A percentile compares a stretch with the other conserved stretches of the same genome.
These are phyloP conservation scores for Drosophila santomea DNA, from an alignment of 1,140 invertebrate genomes.

Conservation along the genomic window DNA sequence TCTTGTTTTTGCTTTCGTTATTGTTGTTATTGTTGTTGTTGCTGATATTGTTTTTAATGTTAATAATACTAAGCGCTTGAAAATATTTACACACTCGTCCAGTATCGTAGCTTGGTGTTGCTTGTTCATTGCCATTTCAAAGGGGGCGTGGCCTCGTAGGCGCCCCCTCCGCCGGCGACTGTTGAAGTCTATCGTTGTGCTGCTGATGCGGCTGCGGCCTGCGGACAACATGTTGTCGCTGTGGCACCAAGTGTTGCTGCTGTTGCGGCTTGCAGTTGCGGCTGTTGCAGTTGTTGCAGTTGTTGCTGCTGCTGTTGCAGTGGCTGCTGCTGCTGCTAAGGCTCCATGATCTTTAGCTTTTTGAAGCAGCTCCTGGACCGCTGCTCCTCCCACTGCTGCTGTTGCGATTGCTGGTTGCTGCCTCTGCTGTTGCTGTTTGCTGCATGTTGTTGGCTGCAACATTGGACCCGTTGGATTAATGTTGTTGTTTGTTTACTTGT, in stretches of 20 bases:
- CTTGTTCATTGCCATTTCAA: conserved; percentile 21
- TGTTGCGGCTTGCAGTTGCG: conserved; percentile 33
- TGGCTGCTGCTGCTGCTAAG: conserved; percentile 34
- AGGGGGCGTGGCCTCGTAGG: conserved; percentile 57
- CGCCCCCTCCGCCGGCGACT: conserved; percentile 80
- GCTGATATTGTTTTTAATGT: conserved; percentile 67
- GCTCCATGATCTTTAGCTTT: conserved; percentile 50
- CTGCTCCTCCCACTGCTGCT: conserved; percentile 22
- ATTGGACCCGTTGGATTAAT: conserved; percentile 74
- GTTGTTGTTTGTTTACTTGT: conserved; percentile 36
- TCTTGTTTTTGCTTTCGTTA: conserved; percentile 50
- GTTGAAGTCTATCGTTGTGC: conserved; percentile 84
- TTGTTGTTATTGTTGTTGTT: conserved; percentile 44
- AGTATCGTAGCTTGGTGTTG: conserved; percentile 73
- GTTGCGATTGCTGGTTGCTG: conserved; percentile 48
- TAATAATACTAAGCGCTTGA: conserved; percentile 82
- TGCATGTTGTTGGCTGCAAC: conserved; percentile 80
- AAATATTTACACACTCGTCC: conserved; percentile 81
- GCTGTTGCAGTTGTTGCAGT: conserved; percentile 24
- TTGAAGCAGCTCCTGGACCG: conserved; percentile 15
- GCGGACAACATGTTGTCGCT: conserved; percentile 56
- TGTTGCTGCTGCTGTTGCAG: conserved; percentile 25
- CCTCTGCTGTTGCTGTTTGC: conserved; percentile 66
- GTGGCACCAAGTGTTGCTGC: conserved; percentile 38
- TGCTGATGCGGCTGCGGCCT: conserved; percentile 39